Evolutionary conservation across 2,888 invertebrate species (phyloP).

Genomic region (Miltochrista miniata): DNA sequence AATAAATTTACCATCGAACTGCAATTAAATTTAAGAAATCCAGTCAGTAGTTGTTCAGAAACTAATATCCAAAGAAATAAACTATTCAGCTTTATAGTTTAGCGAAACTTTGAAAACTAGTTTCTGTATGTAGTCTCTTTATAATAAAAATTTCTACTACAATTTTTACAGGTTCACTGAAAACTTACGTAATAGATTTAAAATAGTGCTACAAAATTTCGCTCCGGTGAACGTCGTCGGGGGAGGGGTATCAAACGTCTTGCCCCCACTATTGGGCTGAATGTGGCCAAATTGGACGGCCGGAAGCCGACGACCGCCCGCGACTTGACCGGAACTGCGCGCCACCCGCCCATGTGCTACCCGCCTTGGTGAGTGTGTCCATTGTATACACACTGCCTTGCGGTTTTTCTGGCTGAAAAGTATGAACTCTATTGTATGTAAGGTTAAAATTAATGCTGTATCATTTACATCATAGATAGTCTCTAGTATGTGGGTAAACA

Average conservation of each 20-base stretch:
- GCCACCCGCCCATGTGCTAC: slow-evolving; percentile 61
- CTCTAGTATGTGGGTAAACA: neutral
- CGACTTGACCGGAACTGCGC: slow-evolving; percentile 80
- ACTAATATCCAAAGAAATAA: no score
- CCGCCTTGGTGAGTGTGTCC: slow-evolving; percentile 60
- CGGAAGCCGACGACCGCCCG: slow-evolving; percentile 78
- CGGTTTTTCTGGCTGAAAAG: no score
- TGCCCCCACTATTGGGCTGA: slow-evolving; percentile 61
- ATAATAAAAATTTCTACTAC: no score
- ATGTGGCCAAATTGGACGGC: slow-evolving; percentile 80
- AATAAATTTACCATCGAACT: no score
- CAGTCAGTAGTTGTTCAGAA: no score
- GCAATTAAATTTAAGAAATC: no score
- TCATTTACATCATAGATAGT: neutral
- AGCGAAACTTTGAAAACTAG: no score
- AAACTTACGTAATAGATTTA: slow-evolving; percentile 3
- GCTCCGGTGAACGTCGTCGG: slow-evolving; percentile 12
- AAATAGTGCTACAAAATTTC: slow-evolving; percentile 15
- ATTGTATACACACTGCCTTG: slow-evolving; percentile 27
- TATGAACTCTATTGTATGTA: no score
- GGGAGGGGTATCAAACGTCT: slow-evolving; percentile 66
- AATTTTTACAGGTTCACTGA: no score
- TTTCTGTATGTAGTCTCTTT: no score
- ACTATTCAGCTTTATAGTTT: no score
- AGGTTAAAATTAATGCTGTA: no score